Evolutionary conservation across 2,797 vertebrate genomes (phyloP).

Genomic region (Vipera ursinii): DNA sequence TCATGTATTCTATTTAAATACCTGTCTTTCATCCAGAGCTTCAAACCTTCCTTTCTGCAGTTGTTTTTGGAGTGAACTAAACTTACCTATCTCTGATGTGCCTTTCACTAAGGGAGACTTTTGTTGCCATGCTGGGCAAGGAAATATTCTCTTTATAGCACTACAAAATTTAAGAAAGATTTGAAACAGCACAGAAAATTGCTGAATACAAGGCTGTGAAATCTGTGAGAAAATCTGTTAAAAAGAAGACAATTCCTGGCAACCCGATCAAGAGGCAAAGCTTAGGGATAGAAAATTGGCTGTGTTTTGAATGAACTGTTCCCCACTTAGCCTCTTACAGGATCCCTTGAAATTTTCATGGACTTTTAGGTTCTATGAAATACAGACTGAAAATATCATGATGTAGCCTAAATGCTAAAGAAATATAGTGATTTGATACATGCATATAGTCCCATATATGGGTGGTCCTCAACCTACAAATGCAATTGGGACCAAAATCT

Average conservation of each 20-base stretch:
- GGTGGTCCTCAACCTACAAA: not conserved
- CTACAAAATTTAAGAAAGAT: not conserved
- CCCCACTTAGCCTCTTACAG: not conserved
- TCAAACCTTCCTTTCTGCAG: not conserved
- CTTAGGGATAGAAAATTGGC: not conserved
- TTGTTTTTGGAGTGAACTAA: not conserved
- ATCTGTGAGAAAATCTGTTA: not conserved
- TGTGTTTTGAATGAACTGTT: not conserved
- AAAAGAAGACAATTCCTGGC: not conserved
- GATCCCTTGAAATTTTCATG: not conserved
- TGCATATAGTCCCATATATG: not conserved
- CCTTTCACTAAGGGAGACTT: not conserved
- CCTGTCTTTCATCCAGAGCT: not conserved
- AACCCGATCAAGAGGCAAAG: not conserved
- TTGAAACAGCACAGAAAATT: not conserved
- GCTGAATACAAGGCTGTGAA: not conserved
- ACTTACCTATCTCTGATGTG: not conserved
- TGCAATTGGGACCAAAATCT: not conserved
- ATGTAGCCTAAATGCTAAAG: not conserved
- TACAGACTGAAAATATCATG: not conserved
- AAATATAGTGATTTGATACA: not conserved
- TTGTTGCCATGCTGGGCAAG: not conserved
- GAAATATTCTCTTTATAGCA: not conserved
- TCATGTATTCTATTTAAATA: slow-evolving; percentile 9
- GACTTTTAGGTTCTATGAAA: not conserved